Conservation (phyloP, 2,888 invertebrate species). For the Timandra comae region DNA sequence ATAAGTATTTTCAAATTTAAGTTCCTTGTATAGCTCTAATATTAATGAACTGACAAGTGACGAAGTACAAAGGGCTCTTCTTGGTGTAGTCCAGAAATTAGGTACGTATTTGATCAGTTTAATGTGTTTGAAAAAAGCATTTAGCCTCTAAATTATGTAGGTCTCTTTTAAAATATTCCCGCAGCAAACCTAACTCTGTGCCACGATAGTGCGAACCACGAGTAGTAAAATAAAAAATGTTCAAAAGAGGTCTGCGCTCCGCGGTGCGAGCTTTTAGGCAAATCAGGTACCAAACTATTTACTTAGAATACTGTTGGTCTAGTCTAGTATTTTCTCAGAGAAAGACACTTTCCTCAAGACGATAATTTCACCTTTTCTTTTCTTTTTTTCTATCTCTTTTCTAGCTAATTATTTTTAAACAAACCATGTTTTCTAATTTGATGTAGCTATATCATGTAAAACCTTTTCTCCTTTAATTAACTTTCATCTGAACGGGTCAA, state of each 20-base stretch:
- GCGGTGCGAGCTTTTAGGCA: constrained; percentile 23
- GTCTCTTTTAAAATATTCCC: too few species aligned
- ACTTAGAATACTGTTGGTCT: constrained; percentile 7
- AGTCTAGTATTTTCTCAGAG: constrained; percentile 16
- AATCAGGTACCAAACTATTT: constrained; percentile 17
- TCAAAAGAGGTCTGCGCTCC: background rate
- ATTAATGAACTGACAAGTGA: too few species aligned
- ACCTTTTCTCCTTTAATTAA: constrained; percentile 10
- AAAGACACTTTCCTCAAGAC: constrained; percentile 21
- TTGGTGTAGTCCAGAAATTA: too few species aligned
- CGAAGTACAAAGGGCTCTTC: too few species aligned
- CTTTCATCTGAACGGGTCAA: constrained; percentile 9
- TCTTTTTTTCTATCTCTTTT: background rate
- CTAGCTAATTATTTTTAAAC: too few species aligned
- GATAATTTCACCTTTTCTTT: constrained; percentile 3
- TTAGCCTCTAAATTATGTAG: too few species aligned
- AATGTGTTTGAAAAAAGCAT: too few species aligned
- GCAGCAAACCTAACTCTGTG: constrained; percentile 5
- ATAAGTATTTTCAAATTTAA: too few species aligned
- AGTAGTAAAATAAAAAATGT: constrained; percentile 2
- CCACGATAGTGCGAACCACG: constrained; percentile 10
- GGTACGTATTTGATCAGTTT: too few species aligned
- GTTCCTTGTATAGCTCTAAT: too few species aligned
- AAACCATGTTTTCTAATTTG: too few species aligned
- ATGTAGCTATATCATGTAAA: too few species aligned